Evolutionary conservation across 2,113 vertebrate species (phyloP).

Genomic region (Cynoglossus semilaevis): DNA sequence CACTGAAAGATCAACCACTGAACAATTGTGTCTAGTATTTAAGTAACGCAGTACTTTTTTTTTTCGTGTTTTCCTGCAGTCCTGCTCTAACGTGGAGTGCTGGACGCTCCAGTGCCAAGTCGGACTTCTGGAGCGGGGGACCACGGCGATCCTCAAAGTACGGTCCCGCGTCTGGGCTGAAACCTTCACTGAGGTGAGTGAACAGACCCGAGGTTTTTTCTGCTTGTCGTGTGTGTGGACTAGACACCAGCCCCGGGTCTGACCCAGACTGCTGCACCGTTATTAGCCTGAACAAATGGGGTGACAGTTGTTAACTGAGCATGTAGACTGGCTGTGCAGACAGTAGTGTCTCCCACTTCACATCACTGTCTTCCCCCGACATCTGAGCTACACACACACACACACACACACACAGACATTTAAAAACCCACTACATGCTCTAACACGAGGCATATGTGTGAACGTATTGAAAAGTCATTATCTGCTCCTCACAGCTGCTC

Average conservation of each 20-base stretch:
- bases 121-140: slow-evolving; percentile 79
- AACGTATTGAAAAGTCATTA: slow-evolving; percentile 68
- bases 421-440: slow-evolving; percentile 28
- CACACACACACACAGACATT: slow-evolving; percentile 10
- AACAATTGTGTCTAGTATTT: neutral
- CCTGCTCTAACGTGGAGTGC: slow-evolving; percentile 82
- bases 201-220: neutral
- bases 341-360: slow-evolving; percentile 2
- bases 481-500: slow-evolving; percentile 44
- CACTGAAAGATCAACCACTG: too few species aligned
- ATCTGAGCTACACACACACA: slow-evolving; percentile 14
- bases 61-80: slow-evolving; percentile 65
- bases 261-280: slow-evolving; percentile 10
- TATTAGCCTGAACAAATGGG: slow-evolving; percentile 30
- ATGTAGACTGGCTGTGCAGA: neutral
- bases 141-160: slow-evolving; percentile 81
- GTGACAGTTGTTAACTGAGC: slow-evolving; percentile 26
- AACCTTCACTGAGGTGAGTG: slow-evolving; percentile 83
- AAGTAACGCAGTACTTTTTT: neutral
- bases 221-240: slow-evolving; percentile 31
- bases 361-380: neutral
- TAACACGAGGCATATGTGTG: slow-evolving; percentile 40
- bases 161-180: slow-evolving; percentile 85
- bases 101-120: slow-evolving; percentile 82
- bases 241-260: slow-evolving; percentile 9